phyloP scores from a whole-genome alignment of 2,888 invertebrate genomes.

The Hypercompe scribonia region DNA sequence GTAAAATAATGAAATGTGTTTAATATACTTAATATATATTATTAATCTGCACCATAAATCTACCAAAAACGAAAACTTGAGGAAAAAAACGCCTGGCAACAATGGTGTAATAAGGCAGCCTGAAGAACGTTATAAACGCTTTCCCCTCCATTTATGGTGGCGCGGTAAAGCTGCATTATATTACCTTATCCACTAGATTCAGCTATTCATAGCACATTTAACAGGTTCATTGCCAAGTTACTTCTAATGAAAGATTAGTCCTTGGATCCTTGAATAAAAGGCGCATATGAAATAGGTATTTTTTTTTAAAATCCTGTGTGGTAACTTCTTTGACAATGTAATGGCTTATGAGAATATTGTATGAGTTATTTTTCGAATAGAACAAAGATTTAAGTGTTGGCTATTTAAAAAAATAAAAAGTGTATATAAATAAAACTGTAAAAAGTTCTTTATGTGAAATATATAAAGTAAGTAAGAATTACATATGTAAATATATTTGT shows the following conservation, averaged over 20 bases:
- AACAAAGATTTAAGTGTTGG: no score
- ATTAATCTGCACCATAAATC: no score
- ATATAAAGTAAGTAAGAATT: no score
- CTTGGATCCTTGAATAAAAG: background rate
- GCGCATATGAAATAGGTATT: background rate
- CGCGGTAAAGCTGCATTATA: conserved; percentile 31
- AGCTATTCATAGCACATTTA: conserved; percentile 36
- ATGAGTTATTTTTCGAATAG: no score
- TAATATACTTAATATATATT: no score
- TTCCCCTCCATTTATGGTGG: background rate
- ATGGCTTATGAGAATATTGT: no score
- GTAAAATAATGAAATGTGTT: no score
- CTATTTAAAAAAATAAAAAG: no score
- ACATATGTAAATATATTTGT: no score
- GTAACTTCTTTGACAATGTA: background rate
- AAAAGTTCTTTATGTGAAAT: no score
- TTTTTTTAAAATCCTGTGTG: background rate
- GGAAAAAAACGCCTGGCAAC: background rate
- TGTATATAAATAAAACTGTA: no score
- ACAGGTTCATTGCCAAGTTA: conserved; percentile 1
- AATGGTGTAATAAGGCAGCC: background rate
- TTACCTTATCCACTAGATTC: conserved; percentile 35
- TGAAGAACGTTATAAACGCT: background rate
- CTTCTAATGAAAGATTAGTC: conserved; percentile 36
- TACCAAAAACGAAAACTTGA: background rate